Percentiles rank a stretch among this genome's conserved stretches.
Evolutionary conservation across 2,888 invertebrate genomes (phyloP).

Genomic region (Pollenia labialis): DNA sequence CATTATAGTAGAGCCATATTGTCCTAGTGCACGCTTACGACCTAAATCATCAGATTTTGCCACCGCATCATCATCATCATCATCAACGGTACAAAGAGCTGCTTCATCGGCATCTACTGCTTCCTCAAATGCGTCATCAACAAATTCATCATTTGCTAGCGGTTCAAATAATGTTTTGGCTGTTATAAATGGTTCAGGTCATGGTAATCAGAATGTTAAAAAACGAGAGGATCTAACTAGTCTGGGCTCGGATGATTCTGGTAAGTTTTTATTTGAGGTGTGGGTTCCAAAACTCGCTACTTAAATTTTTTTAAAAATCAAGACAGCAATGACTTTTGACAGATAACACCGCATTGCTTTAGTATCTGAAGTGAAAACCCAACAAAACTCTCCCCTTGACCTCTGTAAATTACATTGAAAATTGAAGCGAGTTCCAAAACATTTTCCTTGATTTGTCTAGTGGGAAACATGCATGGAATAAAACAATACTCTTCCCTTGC

Average conservation of each 20-base stretch:
- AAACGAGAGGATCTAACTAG: conserved; percentile 85
- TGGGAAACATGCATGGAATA: too few species aligned
- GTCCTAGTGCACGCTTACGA: conserved; percentile 78
- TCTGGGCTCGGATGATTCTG: conserved; percentile 86
- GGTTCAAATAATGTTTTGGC: conserved; percentile 76
- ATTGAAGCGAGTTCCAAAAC: too few species aligned
- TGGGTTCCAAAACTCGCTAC: too few species aligned
- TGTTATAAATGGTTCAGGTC: conserved; percentile 72
- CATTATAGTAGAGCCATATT: conserved; percentile 74
- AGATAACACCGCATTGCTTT: too few species aligned
- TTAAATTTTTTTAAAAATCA: too few species aligned
- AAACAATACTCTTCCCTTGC: too few species aligned
- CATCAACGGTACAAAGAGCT: conserved; percentile 70
- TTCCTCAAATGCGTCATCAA: conserved; percentile 67
- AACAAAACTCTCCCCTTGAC: too few species aligned
- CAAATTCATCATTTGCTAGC: conserved; percentile 73
- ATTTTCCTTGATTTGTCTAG: too few species aligned
- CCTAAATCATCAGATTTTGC: conserved; percentile 78
- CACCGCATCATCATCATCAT: conserved; percentile 68
- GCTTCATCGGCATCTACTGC: conserved; percentile 68
- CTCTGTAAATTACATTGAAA: too few species aligned
- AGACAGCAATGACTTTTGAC: too few species aligned
- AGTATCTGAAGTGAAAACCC: too few species aligned
- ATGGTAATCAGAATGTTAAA: conserved; percentile 76
- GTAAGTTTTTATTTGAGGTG: conserved; percentile 74